Percentiles rank a stretch among this genome's conserved stretches.
phyloP scores from a whole-genome alignment of 1,140 invertebrate species.

The Orius insidiosus region DNA sequence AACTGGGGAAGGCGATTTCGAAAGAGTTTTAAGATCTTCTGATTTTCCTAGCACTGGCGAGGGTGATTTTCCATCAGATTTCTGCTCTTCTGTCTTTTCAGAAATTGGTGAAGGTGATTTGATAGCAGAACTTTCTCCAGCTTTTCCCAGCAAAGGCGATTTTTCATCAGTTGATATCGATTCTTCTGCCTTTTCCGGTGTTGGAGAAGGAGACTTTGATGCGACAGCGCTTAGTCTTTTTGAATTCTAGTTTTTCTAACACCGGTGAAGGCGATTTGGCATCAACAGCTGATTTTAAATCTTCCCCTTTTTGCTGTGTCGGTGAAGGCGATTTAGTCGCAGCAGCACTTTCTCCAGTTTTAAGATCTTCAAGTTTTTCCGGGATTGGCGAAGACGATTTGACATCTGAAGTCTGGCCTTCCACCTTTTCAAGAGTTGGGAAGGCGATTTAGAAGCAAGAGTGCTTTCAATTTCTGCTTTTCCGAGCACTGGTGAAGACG shows the following conservation, averaged over 20 bases:
- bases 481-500: background rate
- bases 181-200: background rate
- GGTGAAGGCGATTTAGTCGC: conserved; percentile 2
- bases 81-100: no score
- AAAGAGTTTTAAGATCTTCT: no score
- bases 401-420: background rate
- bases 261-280: background rate
- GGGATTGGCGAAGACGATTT: background rate
- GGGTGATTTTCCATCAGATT: no score
- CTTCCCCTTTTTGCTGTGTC: background rate
- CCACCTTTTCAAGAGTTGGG: background rate
- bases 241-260: background rate
- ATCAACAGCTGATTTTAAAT: background rate
- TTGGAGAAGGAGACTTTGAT: background rate
- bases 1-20: no score
- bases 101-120: no score
- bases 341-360: background rate
- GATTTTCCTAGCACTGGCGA: no score
- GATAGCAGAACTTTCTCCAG: no score
- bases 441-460: background rate
- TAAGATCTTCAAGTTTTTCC: background rate
- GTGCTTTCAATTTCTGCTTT: no score
- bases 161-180: no score
- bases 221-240: background rate
- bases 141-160: no score